These are phyloP conservation scores for Sialis lutaria DNA, from an alignment of 2,888 invertebrate genomes.

Conservation along the genomic window DNA sequence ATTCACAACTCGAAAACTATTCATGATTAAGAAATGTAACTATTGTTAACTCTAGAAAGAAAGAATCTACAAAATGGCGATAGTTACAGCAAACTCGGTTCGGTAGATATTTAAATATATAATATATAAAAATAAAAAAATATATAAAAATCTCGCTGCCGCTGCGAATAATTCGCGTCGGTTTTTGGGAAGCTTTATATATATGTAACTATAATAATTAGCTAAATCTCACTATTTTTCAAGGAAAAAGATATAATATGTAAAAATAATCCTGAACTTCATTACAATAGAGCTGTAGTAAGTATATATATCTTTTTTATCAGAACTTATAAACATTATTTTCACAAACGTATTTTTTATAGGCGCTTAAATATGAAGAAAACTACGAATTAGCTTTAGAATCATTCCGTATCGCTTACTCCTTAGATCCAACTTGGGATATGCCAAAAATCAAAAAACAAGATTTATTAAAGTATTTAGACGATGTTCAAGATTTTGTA, in stretches of 20 bases:
- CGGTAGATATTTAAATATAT: no score
- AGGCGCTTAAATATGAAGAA: slow-evolving; percentile 68
- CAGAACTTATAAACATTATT: no score
- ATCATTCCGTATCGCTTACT: slow-evolving; percentile 45
- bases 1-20: no score
- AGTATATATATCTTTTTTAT: slow-evolving; percentile 21
- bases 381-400: slow-evolving; percentile 51
- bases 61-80: no score
- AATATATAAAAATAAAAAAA: no score
- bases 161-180: no score
- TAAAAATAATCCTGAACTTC: slow-evolving; percentile 57
- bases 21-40: not conserved
- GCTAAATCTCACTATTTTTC: no score
- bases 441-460: slow-evolving; percentile 42
- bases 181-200: no score
- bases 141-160: no score
- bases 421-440: slow-evolving; percentile 62
- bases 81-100: no score
- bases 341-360: slow-evolving; percentile 11
- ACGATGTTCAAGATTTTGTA: slow-evolving; percentile 42
- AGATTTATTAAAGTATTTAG: slow-evolving; percentile 44
- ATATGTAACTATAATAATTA: no score
- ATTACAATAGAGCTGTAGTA: slow-evolving; percentile 72
- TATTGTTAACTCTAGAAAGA: no score
- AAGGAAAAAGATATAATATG: slow-evolving; percentile 56